Percentiles rank a stretch among this genome's conserved stretches.
These are phyloP conservation scores for Spatulosminthurus flaviceps DNA, from an alignment of 2,888 invertebrate genomes.

Conservation along the genomic window DNA sequence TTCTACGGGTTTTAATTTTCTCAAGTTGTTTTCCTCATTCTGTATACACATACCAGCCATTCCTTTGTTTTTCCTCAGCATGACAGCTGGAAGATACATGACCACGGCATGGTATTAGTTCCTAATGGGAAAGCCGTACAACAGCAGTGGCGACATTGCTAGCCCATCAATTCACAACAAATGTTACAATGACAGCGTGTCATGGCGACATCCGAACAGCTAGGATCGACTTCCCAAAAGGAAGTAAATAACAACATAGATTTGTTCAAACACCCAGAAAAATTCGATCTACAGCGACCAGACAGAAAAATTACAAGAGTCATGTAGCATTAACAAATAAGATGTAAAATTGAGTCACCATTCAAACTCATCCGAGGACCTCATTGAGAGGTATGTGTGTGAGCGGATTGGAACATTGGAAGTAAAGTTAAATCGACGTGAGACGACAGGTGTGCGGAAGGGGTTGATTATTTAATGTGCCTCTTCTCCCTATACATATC, in stretches of 20 bases:
- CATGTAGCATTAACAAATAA: background rate
- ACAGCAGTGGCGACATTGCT: background rate
- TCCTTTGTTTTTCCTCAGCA: background rate
- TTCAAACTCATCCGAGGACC: constrained; percentile 8
- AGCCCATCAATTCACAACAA: background rate
- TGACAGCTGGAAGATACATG: background rate
- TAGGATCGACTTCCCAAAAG: too few relatives aligned
- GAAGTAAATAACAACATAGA: too few relatives aligned
- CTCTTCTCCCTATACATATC: background rate
- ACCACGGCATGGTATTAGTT: background rate
- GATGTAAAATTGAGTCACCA: constrained; percentile 4
- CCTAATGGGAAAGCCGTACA: background rate
- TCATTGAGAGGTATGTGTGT: background rate
- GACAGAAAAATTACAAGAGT: constrained; percentile 9
- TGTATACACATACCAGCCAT: background rate
- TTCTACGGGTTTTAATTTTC: background rate
- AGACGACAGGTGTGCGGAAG: constrained; percentile 35
- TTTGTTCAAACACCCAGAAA: background rate
- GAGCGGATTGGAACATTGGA: background rate
- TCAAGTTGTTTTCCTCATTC: background rate
- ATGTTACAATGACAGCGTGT: too few relatives aligned
- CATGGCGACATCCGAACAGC: too few relatives aligned
- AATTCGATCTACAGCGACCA: background rate
- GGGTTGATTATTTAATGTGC: constrained; percentile 34
- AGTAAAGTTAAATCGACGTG: constrained; percentile 11